Conservation (phyloP, 2,113 vertebrate genomes). For the Aptenodytes patagonicus region DNA sequence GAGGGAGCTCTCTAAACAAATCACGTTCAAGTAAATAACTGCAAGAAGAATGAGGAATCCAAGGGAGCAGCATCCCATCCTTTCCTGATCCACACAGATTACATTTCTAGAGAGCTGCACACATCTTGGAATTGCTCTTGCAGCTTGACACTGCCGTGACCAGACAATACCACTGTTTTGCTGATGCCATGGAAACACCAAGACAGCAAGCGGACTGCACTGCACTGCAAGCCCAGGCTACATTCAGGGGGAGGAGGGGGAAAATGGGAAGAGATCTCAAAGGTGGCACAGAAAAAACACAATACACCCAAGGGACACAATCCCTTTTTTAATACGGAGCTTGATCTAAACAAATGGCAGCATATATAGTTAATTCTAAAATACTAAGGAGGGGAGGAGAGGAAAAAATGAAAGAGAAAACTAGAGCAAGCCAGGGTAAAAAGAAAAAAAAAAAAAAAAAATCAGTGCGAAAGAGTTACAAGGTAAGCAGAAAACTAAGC, state of each 20-base stretch:
- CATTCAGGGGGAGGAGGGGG: not conserved
- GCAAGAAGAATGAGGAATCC: not conserved
- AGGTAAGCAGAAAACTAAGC: constrained; percentile 21
- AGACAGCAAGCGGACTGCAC: not conserved
- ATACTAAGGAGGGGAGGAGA: not conserved
- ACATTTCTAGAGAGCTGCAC: constrained; percentile 3
- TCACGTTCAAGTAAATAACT: not conserved
- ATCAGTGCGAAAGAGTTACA: not conserved
- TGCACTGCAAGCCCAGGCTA: not conserved
- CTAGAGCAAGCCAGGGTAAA: not conserved
- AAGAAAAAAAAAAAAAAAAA: not conserved
- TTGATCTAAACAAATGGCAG: not conserved
- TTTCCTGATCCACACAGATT: not conserved
- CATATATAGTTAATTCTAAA: not conserved
- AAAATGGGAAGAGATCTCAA: not conserved
- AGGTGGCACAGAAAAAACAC: not conserved
- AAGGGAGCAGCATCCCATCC: not conserved
- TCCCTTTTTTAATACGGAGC: not conserved
- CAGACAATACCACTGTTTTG: constrained; percentile 53
- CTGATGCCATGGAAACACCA: constrained; percentile 63
- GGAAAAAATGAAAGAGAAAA: not conserved
- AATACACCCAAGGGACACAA: not conserved
- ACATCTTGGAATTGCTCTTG: not conserved
- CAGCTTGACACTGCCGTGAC: constrained; percentile 15
- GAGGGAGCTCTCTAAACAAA: not conserved